Evolutionary conservation across 92 coral and sea anemone species (phyloP), one percentile per base, ranked within the genome.

Genomic region (Porites rus): DNA sequence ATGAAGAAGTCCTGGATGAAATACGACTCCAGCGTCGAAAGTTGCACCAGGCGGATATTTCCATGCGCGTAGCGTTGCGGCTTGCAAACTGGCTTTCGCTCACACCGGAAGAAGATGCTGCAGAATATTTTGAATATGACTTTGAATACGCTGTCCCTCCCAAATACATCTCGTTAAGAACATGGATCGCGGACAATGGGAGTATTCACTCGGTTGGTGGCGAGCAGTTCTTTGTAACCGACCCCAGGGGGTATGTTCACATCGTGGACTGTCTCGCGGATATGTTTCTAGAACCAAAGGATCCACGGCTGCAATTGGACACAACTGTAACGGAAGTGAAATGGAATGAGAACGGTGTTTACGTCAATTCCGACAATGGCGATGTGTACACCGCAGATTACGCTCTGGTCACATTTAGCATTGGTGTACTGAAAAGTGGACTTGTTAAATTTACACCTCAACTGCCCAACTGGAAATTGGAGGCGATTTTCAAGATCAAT

Each of bases 121-220:
- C 86, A 1, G 98, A 95, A 54, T 95, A 95, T 68, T 82, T 79
- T 68, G 84, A 88, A 70, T 81, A 83, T n/a, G 98, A 95, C 71
- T 95, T 95, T 78, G 98, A 95, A 79, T 88, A 92, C 24, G 95
- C 91, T 2, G 92, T 93, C 0, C 98, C 95, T 24, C 98, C 98
- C 0, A 90, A 93, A 20, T 93, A 91, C 71, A 75, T 83, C 58
- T 91, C 98, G 4, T 11, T 74, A 0, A 38, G 96, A 65, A 87
- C 93, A 8, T 20, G 92, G 61, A 76, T 91, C 75, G 65, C 65
- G 18, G 90, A 90, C 16, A 91, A 91, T 72, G 91, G 91, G 1
- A 78, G 75, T 18, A 95, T 95, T 20, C 88, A 89, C 69, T 84
- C 93, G 1, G 69, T 54, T 4, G 76, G 53, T 0, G 96, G 93